These are phyloP conservation scores for Stegana nigrithorax DNA, from an alignment of 2,888 invertebrate genomes.

Conservation along the genomic window DNA sequence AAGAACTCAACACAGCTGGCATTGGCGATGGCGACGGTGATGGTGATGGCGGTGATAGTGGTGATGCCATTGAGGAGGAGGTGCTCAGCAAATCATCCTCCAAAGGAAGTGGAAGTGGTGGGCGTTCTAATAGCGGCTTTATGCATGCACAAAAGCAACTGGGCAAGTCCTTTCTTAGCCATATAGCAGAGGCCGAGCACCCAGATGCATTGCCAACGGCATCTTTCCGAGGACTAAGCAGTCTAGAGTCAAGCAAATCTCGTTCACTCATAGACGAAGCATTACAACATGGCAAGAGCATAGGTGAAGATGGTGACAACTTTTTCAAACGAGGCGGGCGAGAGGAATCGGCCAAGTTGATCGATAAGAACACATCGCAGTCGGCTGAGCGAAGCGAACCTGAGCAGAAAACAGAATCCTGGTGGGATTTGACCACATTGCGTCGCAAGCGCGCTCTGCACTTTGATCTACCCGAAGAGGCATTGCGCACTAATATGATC, in stretches of 20 bases:
- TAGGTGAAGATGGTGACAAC: not conserved
- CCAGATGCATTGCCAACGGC: too few species aligned
- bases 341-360: too few species aligned
- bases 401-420: too few species aligned
- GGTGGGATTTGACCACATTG: conserved; percentile 55
- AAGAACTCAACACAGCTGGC: conserved; percentile 8
- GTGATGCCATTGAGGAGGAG: too few species aligned
- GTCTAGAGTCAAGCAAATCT: too few species aligned
- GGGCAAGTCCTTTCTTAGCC: conserved; percentile 45
- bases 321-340: not conserved
- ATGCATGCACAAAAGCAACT: conserved; percentile 48
- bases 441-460: conserved; percentile 36
- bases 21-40: not conserved
- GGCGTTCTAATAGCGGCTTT: conserved; percentile 43
- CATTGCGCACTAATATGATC: conserved; percentile 50
- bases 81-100: conserved; percentile 15
- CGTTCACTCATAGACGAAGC: too few species aligned
- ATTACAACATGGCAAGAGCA: too few species aligned
- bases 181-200: conserved; percentile 26
- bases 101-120: conserved; percentile 20
- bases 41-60: conserved; percentile 7
- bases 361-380: too few species aligned
- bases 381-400: too few species aligned
- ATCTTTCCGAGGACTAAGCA: too few species aligned
- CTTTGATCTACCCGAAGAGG: conserved; percentile 25